Evolutionary conservation across 2,797 vertebrate species (phyloP), one percentile per base, ranked within the genome.

Genomic region (Schizothorax lantsangensis): DNA sequence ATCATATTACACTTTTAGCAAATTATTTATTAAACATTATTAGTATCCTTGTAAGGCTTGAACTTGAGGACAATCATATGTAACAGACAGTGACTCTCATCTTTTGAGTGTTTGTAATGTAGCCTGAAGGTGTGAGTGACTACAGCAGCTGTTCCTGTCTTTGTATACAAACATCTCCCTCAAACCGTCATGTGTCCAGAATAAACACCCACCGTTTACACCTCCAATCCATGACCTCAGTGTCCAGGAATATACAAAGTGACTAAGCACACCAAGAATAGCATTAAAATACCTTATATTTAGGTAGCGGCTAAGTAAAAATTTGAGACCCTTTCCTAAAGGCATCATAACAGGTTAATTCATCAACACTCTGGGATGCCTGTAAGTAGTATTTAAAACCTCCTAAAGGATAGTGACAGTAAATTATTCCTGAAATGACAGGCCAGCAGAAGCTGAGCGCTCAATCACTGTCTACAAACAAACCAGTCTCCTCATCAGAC

Each of bases 61-160:
- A 68, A 23, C 68, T 71, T 9, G 4, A 49, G 43, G 49, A 62
- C 38, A 72, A 14, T 43, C 23, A 36, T n/a, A 19, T 10, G 30
- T 54, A 54, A 59, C 64, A 23, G 17, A 30, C 64, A 9, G 30
- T 36, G 64, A 9, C 30, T 4, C 30, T 66, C 26, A 66, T 30
- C 6, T 4, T 19, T 5, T 38, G 3, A 69, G 1, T 10, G 36
- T 73, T 23, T 87, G 74, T 54, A 14, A 11, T 59, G 73, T 43
- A 66, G 15, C 40, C 57, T 66, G 45, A 73, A 78, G 36, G 26
- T 75, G 74, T 80, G 83, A 89, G 59, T 82, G 88, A 68, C 88
- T 45, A 83, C 64, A 84, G 81, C 89, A 91, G 83, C 87, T 90
- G 88, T 79, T 75, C 40, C 77, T 33, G 57, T 33, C 74, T 72